phyloP scores from a whole-genome alignment of 2,888 invertebrate genomes.

The Biston betularia region DNA sequence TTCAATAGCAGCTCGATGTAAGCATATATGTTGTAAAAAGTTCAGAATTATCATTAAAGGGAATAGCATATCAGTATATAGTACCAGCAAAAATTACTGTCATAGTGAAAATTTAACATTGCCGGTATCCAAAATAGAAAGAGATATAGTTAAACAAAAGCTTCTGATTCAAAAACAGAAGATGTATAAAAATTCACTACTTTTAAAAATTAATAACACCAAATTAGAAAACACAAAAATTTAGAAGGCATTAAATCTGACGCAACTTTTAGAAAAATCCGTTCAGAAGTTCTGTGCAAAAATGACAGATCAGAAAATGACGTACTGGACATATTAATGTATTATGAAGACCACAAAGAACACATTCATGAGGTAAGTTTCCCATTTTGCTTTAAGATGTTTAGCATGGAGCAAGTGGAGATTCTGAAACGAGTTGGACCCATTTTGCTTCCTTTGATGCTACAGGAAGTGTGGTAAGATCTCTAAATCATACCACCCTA shows the following conservation, averaged over 20 bases:
- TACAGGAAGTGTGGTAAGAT: constrained; percentile 4
- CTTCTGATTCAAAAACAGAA: neutral
- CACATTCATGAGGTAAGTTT: constrained; percentile 6
- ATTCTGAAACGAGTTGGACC: neutral
- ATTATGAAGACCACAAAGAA: constrained; percentile 10
- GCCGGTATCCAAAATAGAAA: neutral
- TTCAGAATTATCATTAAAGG: neutral
- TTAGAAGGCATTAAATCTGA: constrained; percentile 5
- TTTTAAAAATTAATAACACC: neutral
- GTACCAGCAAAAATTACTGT: constrained; percentile 1
- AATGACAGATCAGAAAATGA: constrained; percentile 18
- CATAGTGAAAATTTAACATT: neutral
- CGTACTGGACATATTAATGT: neutral
- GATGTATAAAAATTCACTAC: neutral
- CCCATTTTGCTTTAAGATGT: constrained; percentile 14
- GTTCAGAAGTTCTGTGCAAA: constrained; percentile 8
- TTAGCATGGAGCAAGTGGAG: constrained; percentile 8
- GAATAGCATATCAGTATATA: neutral
- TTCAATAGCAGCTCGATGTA: constrained; percentile 1
- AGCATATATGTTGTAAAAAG: neutral
- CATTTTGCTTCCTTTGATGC: constrained; percentile 8
- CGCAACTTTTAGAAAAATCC: constrained; percentile 15
- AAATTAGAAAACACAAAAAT: neutral
- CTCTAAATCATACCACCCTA: neutral
- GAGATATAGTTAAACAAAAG: neutral